Conservation (phyloP, 1,140 invertebrate species). For the Zophobas atratus region DNA sequence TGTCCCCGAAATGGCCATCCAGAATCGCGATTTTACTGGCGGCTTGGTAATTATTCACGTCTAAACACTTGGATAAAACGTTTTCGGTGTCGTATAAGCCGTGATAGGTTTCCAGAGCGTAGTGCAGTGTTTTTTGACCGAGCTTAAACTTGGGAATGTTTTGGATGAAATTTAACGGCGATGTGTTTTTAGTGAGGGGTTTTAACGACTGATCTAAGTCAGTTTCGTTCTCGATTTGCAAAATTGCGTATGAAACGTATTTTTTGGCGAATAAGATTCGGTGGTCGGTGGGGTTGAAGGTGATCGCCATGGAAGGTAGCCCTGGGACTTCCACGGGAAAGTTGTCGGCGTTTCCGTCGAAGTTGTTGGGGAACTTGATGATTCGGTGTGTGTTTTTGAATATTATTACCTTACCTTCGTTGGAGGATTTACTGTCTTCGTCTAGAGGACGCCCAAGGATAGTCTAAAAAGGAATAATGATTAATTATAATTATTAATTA, state of each 20-base stretch:
- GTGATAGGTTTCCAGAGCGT: constrained; percentile 65
- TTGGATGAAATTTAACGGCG: constrained; percentile 51
- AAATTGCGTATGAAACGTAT: constrained; percentile 53
- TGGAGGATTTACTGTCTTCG: constrained; percentile 63
- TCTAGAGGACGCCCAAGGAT: constrained; percentile 67
- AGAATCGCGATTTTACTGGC: constrained; percentile 68
- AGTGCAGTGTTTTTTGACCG: constrained; percentile 66
- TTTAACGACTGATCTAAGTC: constrained; percentile 24
- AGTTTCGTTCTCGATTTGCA: constrained; percentile 56
- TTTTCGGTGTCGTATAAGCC: constrained; percentile 66
- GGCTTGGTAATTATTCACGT: constrained; percentile 67
- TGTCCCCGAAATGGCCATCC: constrained; percentile 67
- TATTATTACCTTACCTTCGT: constrained; percentile 69
- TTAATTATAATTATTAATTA: too few species aligned
- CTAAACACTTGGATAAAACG: constrained; percentile 65
- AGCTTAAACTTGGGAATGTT: constrained; percentile 59
- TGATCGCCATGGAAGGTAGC: constrained; percentile 65
- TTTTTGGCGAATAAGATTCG: constrained; percentile 57
- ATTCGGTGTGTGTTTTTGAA: constrained; percentile 70
- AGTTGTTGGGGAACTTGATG: constrained; percentile 68
- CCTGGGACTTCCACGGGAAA: constrained; percentile 65
- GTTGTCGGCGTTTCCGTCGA: constrained; percentile 59
- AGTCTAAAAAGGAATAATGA: constrained; percentile 59
- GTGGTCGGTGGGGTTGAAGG: constrained; percentile 61
- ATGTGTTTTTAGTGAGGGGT: constrained; percentile 23